These are phyloP conservation scores for Eulacestoma nigropectus DNA, from an alignment of 2,113 vertebrate species.

Conservation along the genomic window DNA sequence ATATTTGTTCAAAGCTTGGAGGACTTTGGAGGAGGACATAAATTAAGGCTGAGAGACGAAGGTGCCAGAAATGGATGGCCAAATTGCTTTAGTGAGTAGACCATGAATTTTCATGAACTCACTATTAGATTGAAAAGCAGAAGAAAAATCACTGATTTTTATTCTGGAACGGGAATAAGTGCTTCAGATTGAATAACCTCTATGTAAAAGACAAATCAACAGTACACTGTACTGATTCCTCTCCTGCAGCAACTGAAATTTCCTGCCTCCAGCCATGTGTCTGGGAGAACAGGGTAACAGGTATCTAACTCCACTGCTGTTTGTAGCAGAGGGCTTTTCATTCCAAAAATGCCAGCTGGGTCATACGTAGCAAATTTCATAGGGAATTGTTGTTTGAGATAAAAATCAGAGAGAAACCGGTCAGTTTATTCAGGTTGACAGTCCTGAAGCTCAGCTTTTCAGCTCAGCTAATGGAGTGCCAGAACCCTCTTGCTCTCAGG, in stretches of 20 bases:
- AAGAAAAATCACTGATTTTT: neutral
- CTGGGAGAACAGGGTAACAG: neutral
- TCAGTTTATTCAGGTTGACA: neutral
- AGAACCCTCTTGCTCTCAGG: rapidly evolving
- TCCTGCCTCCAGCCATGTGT: neutral
- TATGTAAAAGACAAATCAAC: neutral
- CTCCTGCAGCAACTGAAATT: neutral
- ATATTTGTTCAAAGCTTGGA: neutral
- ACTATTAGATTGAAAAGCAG: neutral
- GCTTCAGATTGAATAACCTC: neutral
- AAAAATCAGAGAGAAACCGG: neutral
- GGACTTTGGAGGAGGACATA: neutral
- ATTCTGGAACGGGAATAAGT: neutral
- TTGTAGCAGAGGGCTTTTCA: neutral
- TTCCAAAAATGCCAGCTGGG: neutral
- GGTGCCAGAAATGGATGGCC: neutral
- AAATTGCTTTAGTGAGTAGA: neutral
- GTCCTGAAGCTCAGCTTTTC: neutral
- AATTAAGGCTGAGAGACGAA: neutral
- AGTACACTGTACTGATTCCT: neutral
- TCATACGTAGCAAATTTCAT: neutral
- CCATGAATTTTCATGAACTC: neutral
- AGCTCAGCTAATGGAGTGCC: neutral
- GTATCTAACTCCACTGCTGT: neutral
- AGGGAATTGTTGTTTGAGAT: neutral